These are phyloP conservation scores for Rousettus leschenaultii DNA, from an alignment of 2,113 vertebrate genomes.

Conservation along the genomic window DNA sequence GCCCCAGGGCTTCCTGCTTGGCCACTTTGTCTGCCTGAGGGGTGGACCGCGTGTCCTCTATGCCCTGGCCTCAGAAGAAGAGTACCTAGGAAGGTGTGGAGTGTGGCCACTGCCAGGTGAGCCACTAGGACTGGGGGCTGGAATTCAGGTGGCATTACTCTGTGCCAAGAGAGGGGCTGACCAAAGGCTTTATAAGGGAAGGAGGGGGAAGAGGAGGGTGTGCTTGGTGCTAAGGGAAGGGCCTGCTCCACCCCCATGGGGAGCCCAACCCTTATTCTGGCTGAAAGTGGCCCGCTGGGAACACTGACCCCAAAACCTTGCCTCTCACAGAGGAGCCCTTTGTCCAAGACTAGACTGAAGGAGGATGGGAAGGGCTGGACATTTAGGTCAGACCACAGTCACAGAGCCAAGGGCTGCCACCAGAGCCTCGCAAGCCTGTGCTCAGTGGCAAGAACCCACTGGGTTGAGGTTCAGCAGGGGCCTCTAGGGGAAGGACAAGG, in stretches of 20 bases:
- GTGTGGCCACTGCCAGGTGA: neutral
- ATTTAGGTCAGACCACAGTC: neutral
- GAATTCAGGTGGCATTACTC: neutral
- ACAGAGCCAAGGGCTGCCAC: neutral
- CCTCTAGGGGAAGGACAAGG: neutral
- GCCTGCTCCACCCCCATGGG: neutral
- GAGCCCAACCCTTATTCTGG: neutral
- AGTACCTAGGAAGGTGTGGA: neutral
- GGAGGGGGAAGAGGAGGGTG: neutral
- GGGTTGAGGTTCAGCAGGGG: neutral
- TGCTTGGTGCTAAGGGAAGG: neutral
- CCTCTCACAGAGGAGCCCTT: neutral
- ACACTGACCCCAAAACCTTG: neutral
- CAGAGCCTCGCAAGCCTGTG: neutral
- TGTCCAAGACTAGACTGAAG: neutral
- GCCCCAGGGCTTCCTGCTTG: conserved; percentile 28
- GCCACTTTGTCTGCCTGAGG: neutral
- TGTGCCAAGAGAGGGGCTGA: neutral
- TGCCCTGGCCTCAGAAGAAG: neutral
- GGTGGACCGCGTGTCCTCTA: neutral
- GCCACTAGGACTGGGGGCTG: neutral
- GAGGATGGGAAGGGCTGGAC: neutral
- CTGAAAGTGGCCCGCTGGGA: neutral
- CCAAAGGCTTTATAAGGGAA: neutral
- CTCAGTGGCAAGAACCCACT: neutral